Evolutionary conservation across 2,888 invertebrate genomes (phyloP), one percentile per base, ranked within the genome.

Genomic region (Asteroscopus sphinx): DNA sequence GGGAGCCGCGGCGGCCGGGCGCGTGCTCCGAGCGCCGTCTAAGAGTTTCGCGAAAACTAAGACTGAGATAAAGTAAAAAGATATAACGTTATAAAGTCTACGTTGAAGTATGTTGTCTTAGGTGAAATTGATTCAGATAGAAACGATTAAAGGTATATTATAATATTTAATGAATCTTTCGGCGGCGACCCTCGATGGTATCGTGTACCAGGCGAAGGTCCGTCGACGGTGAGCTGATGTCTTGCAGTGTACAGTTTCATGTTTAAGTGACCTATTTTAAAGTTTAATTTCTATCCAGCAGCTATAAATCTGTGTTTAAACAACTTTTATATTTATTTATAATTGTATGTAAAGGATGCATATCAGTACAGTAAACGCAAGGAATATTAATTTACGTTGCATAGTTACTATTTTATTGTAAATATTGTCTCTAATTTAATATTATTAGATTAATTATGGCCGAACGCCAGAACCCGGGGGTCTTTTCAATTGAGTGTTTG

Each of bases 291-390:
- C 86, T 92, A 89, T 90, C 90, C 92, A 88, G 89, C 92, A 85
- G 90, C 92, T 91, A 87, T 81, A 76, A 82, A 85, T 89, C 89
- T 92, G 91, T 93, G 89, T 93, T 93, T 93, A 93, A 93, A 94
- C 93, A 93, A 94, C 93, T 94, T 94, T 93, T 93, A 93, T 93
- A 93, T 94, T 93, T 85, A 85, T 92, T 90, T 88, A 83, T 85
- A 81, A 83, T 82, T 8, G 54, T 82, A 80, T 88, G 82, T 89
- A 89, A 82, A 86, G 83, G 85, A 91, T 88, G 91, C 93, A 93
- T 93, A 93, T 92, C 93, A 92, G 88, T 92, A 90, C 91, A 88
- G 88, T 91, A 86, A 91, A 88, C 77, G 85, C 91, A 85, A 92
- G 86, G 85, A 90, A 86, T 89, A 86, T 88, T 91, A 88, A 87